Evolutionary conservation across 2,888 invertebrate species (phyloP).

Genomic region (Epistrophe grossulariae): DNA sequence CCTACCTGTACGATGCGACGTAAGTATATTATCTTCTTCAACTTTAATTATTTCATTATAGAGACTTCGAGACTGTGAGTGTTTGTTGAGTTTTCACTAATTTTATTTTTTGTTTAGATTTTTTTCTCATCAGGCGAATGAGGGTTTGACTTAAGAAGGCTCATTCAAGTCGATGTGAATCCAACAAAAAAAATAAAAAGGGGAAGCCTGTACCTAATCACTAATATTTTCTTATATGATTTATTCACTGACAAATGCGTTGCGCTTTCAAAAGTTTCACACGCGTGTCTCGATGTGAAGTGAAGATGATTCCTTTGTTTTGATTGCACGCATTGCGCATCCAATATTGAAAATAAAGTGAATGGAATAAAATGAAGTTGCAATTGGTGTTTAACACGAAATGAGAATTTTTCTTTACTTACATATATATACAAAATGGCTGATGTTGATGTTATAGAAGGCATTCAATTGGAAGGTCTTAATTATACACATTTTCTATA

Average conservation of each 20-base stretch:
- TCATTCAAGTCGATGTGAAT: slow-evolving; percentile 47
- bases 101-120: background rate
- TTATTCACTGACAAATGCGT: slow-evolving; percentile 75
- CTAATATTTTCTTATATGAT: slow-evolving; percentile 53
- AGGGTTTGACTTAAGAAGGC: slow-evolving; percentile 29
- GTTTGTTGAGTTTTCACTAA: slow-evolving; percentile 57
- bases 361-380: slow-evolving; percentile 48
- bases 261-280: slow-evolving; percentile 71
- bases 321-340: slow-evolving; percentile 57
- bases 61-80: slow-evolving; percentile 8
- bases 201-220: slow-evolving; percentile 53
- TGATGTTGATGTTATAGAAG: slow-evolving; percentile 3
- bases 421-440: slow-evolving; percentile 27
- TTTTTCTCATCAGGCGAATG: slow-evolving; percentile 33
- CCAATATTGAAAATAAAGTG: slow-evolving; percentile 17
- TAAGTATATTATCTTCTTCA: slow-evolving; percentile 39
- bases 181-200: slow-evolving; percentile 4
- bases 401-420: slow-evolving; percentile 3
- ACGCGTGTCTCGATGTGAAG: slow-evolving; percentile 58
- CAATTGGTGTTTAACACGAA: slow-evolving; percentile 45
- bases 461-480: slow-evolving; percentile 33
- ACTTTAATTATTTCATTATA: slow-evolving; percentile 74
- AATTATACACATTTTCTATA: slow-evolving; percentile 19
- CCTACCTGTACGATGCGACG: background rate
- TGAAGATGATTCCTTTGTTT: slow-evolving; percentile 66